Evolutionary conservation across 1,140 invertebrate genomes (phyloP), one percentile per base, ranked within the genome.

Genomic region (Heliconius congener): DNA sequence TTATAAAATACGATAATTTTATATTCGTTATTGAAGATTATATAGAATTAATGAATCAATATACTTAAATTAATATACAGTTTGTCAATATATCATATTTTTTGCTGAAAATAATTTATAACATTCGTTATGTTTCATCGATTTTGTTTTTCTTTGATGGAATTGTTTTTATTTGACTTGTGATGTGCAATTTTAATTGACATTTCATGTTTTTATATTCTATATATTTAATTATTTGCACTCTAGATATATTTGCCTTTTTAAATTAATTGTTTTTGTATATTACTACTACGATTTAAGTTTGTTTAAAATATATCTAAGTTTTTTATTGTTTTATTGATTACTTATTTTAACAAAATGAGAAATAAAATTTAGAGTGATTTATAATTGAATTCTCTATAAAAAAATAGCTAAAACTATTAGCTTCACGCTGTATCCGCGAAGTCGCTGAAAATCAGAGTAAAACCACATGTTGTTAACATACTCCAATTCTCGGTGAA

Each of bases 171-270:
- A 27, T 66, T 30, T 30, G 27, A 66, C 9, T 27, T 30, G 2
- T 16, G 23, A 11, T 66, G 23, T 30, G 60, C 60, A 30, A 30
- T 66, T 66, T 66, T 30, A 66, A 66, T 66, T 27, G 60, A 30
- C 23, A 30, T 66, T 66, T 66, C 60, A 66, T 66, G 60, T 66
- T 83, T 82, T 23, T n/a, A 57, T 52, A 19, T 52, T 57, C 52
- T 55, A 55, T 19, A 55, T 55, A n/a, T 57, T 46, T 46, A 46
- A 46, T 46, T 46, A 46, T 46, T 57, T 57, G 3, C 0, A 23
- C 8, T 23, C 2, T 23, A 9, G 19, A 57, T 57, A 57, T 23
- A 57, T 52, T 52, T 52, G 18, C 18, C 18, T 52, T 52, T 52
- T 52, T 52, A 19, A 2, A 19, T 52, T 8, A 52, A 52, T 19